Evolutionary conservation across 2,797 vertebrate species (phyloP).

Genomic region (Tarsius wallacei): DNA sequence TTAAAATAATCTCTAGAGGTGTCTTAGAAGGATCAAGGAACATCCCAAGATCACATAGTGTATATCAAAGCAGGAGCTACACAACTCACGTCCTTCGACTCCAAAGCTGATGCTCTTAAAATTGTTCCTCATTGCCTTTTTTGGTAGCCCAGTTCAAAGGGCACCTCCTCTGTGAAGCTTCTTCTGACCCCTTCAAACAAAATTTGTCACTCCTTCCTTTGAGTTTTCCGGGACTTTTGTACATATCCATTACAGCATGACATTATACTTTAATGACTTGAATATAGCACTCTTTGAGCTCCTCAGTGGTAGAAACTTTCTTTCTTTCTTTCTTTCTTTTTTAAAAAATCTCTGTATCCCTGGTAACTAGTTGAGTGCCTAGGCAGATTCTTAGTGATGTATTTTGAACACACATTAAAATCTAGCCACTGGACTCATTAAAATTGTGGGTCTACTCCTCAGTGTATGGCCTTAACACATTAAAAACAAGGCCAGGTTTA

Average conservation of each 20-base stretch:
- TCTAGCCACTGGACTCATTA: constrained; percentile 14
- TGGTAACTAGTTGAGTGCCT: constrained; percentile 37
- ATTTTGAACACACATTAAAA: constrained; percentile 56
- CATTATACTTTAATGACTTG: constrained; percentile 60
- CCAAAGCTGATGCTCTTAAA: constrained; percentile 64
- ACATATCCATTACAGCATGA: background rate
- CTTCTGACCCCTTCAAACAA: background rate
- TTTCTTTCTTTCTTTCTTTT: background rate
- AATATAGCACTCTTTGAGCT: constrained; percentile 56
- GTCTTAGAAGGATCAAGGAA: constrained; percentile 54
- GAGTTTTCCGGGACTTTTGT: background rate
- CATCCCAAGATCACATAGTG: background rate
- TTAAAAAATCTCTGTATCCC: constrained; percentile 16
- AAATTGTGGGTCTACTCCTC: background rate
- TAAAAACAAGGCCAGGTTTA: constrained; percentile 48
- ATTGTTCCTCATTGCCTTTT: constrained; percentile 33
- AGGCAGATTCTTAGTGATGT: background rate
- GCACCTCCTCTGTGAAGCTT: background rate
- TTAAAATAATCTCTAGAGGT: constrained; percentile 44
- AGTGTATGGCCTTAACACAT: background rate
- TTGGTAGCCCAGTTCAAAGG: constrained; percentile 64
- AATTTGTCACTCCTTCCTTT: constrained; percentile 39
- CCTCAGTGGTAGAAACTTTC: background rate
- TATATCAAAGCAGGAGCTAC: constrained; percentile 18
- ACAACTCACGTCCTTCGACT: constrained; percentile 24